phyloP scores from a whole-genome alignment of 1,140 invertebrate species.

The Caerostris darwini region DNA sequence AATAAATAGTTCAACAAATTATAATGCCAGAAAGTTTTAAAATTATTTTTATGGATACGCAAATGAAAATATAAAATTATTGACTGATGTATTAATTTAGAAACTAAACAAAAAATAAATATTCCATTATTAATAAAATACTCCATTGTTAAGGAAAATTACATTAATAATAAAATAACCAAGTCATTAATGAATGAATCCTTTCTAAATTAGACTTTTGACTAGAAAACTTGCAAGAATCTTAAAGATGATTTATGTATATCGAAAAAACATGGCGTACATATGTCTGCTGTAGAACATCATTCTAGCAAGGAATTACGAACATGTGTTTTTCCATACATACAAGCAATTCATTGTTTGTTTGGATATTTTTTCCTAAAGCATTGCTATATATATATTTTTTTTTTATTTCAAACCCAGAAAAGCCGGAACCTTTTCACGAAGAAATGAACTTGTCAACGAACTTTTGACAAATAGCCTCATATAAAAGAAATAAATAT shows the following conservation, averaged over 20 bases:
- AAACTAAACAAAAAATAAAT: no score
- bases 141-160: no score
- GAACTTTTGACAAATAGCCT: slow-evolving; percentile 57
- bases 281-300: neutral
- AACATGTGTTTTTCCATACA: neutral
- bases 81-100: no score
- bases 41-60: no score
- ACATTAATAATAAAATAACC: no score
- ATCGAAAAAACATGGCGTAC: neutral
- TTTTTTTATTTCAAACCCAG: neutral
- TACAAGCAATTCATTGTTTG: slow-evolving; percentile 24
- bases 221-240: neutral
- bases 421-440: slow-evolving; percentile 31
- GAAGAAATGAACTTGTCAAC: slow-evolving; percentile 64
- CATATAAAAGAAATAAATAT: slow-evolving; percentile 69
- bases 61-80: no score
- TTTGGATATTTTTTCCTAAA: neutral
- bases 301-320: neutral
- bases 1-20: no score
- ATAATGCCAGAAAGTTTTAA: no score
- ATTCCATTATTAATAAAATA: no score
- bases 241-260: neutral
- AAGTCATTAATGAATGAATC: no score
- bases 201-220: no score
- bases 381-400: neutral